phyloP scores from a whole-genome alignment of 2,888 invertebrate genomes.

The Timema cristinae region DNA sequence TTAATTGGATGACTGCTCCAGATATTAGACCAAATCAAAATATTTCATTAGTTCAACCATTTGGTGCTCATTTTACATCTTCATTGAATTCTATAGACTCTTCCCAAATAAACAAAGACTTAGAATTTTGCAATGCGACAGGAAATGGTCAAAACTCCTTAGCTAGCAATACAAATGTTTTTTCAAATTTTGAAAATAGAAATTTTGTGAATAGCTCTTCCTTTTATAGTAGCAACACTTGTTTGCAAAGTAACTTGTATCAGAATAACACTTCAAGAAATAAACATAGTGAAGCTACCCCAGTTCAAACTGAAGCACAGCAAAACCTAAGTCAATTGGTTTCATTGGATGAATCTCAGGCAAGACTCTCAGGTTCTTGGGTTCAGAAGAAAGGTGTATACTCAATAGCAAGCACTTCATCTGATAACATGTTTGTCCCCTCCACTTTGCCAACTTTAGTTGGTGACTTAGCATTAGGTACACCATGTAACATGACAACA shows the following conservation, averaged over 20 bases:
- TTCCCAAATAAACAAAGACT: constrained; percentile 12
- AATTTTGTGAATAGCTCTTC: constrained; percentile 1
- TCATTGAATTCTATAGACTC: constrained; percentile 13
- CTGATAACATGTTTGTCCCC: constrained; percentile 42
- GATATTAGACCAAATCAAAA: constrained; percentile 39
- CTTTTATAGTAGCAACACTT: constrained; percentile 14
- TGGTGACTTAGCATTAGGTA: constrained; percentile 55
- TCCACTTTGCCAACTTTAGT: constrained; percentile 57
- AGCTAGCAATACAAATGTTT: not conserved
- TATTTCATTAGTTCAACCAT: not conserved
- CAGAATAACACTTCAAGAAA: not conserved
- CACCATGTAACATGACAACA: constrained; percentile 27
- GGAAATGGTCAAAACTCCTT: no score
- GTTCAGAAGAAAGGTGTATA: constrained; percentile 52
- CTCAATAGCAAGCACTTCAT: constrained; percentile 33
- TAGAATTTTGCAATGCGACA: constrained; percentile 11
- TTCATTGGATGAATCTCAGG: not conserved
- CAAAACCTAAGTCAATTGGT: not conserved
- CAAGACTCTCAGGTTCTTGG: constrained; percentile 47
- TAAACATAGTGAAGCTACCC: no score
- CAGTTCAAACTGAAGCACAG: not conserved
- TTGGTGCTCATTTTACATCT: not conserved
- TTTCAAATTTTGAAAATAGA: constrained; percentile 11
- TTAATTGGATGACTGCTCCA: constrained; percentile 61
- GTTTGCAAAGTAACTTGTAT: constrained; percentile 5